These are phyloP conservation scores for Mormoops blainvillei DNA, from an alignment of 2,113 vertebrate species.

Conservation along the genomic window DNA sequence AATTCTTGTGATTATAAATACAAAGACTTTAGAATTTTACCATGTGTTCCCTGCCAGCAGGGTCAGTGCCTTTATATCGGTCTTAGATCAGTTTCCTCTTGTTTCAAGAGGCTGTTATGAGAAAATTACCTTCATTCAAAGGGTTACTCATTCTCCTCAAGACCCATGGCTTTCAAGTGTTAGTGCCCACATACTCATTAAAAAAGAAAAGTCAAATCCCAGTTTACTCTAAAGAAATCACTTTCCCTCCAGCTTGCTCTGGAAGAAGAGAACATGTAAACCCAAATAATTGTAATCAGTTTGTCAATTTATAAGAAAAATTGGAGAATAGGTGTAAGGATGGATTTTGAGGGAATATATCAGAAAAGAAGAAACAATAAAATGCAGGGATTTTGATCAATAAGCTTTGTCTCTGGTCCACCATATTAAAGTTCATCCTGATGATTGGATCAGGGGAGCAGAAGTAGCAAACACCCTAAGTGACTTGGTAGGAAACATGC, in stretches of 20 bases:
- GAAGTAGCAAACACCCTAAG: neutral
- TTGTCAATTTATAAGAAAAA: neutral
- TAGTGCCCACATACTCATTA: fast-evolving
- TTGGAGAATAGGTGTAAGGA: neutral
- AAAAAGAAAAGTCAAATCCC: neutral
- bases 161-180: neutral
- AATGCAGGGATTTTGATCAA: neutral
- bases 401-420: neutral
- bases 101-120: neutral
- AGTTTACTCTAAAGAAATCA: neutral
- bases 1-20: neutral
- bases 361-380: neutral
- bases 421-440: neutral
- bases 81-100: neutral
- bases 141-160: neutral
- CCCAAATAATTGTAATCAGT: neutral
- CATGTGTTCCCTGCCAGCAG: neutral
- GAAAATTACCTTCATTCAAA: neutral
- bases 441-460: neutral
- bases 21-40: neutral
- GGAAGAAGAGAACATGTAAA: neutral
- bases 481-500: neutral
- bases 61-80: neutral
- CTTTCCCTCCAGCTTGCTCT: neutral
- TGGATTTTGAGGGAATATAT: neutral